Conservation (phyloP, 2,797 vertebrate species). For the Bradypus variegatus region DNA sequence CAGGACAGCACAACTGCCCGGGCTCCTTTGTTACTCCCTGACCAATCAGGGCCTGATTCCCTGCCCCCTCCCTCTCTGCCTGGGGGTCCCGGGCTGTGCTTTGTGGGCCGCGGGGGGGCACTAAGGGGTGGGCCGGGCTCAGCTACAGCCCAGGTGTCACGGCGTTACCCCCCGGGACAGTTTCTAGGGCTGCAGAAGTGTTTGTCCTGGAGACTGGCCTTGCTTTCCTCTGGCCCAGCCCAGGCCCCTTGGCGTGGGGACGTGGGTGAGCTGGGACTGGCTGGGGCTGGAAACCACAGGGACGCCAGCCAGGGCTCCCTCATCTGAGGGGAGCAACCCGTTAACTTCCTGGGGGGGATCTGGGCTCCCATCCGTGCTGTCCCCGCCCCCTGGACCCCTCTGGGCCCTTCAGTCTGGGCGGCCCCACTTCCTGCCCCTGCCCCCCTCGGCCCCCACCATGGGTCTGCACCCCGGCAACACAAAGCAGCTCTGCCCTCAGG, state of each 20-base stretch:
- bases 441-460: accelerated
- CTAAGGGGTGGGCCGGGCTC: no score
- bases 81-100: neutral
- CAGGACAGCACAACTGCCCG: neutral
- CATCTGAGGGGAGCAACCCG: neutral
- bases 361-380: neutral
- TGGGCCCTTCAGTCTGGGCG: accelerated
- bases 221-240: no score
- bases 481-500: neutral
- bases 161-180: no score
- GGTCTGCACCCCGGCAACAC: neutral
- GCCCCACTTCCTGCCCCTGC: neutral
- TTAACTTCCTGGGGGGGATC: neutral
- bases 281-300: neutral
- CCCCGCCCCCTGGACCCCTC: neutral
- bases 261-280: no score
- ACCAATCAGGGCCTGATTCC: accelerated
- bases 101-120: no score
- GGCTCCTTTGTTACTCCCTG: neutral
- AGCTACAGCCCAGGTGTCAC: no score
- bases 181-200: no score
- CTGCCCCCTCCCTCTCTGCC: neutral
- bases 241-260: no score
- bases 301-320: neutral
- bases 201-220: no score